Evolutionary conservation across 30 jellyfish, hydroid and myxozoan genomes (phyloP).

Genomic region (Mastigias papua): DNA sequence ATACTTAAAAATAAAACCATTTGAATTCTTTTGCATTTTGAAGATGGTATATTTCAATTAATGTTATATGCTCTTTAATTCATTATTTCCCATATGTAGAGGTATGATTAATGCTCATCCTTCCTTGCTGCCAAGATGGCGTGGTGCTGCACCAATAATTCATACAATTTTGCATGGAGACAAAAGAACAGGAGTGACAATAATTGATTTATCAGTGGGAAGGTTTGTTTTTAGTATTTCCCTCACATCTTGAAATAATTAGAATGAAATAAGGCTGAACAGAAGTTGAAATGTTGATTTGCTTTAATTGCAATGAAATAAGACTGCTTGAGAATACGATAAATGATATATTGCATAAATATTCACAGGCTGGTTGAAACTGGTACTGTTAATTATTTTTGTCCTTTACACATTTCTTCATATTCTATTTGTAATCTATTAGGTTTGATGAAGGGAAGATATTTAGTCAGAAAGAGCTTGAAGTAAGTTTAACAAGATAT

Average conservation of each 20-base stretch:
- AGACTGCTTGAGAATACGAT: too few species aligned
- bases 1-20: too few species aligned
- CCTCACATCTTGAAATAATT: not conserved
- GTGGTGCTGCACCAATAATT: slow-evolving; percentile 97
- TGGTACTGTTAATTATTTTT: too few species aligned
- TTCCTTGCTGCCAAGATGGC: slow-evolving; percentile 96
- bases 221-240: slow-evolving; percentile 45
- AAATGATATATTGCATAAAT: too few species aligned
- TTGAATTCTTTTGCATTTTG: too few species aligned
- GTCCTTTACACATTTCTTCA: too few species aligned
- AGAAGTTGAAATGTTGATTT: not conserved
- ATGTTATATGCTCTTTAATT: too few species aligned
- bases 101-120: slow-evolving; percentile 97
- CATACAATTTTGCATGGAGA: slow-evolving; percentile 91
- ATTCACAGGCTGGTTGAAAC: too few species aligned
- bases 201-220: slow-evolving; percentile 83
- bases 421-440: not conserved
- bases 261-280: not conserved
- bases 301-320: too few species aligned
- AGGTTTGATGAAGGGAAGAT: slow-evolving; percentile 67
- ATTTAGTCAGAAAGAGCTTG: slow-evolving; percentile 32
- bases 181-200: slow-evolving; percentile 86
- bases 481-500: slow-evolving; percentile 15
- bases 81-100: slow-evolving; percentile 1
- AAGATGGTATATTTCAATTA: too few species aligned